Percentiles rank a stretch among this genome's conserved stretches.
phyloP scores from a whole-genome alignment of 53 echinoderm and acorn worm species.

The Patiria pectinifera region DNA sequence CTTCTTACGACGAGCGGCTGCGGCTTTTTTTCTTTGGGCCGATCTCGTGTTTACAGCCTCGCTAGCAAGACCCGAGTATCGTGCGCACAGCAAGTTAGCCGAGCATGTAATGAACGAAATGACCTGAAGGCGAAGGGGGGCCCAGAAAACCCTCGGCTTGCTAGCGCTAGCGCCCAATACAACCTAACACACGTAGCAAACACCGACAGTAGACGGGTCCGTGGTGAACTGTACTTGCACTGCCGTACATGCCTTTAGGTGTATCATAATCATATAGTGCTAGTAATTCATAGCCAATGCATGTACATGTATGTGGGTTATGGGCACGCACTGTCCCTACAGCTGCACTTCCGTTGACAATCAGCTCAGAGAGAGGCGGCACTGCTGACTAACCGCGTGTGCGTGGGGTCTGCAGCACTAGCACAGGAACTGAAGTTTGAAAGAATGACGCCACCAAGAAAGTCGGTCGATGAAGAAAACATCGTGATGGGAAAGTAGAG shows the following conservation, averaged over 20 bases:
- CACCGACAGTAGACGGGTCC: not conserved
- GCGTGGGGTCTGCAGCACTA: not conserved
- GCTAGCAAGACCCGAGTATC: not conserved
- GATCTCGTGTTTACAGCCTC: slow-evolving; percentile 2
- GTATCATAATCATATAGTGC: slow-evolving; percentile 34
- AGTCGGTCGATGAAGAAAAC: not conserved
- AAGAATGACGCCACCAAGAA: no score
- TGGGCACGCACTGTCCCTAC: not conserved
- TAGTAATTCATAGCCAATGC: slow-evolving; percentile 34
- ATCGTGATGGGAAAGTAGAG: not conserved
- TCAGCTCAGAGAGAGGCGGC: not conserved
- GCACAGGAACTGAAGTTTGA: not conserved
- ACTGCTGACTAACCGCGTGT: slow-evolving; percentile 7
- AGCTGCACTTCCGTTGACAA: slow-evolving; percentile 22
- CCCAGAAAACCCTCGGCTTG: not conserved
- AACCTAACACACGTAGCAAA: not conserved
- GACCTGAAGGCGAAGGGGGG: not conserved
- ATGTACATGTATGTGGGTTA: slow-evolving; percentile 49
- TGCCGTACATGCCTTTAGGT: not conserved
- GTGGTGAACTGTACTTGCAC: not conserved
- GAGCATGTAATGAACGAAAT: slow-evolving; percentile 20
- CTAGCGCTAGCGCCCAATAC: not conserved
- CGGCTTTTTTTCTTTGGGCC: not conserved
- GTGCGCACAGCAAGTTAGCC: not conserved
- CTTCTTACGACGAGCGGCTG: not conserved